A percentile compares a stretch with the other conserved stretches of the same genome.
These are phyloP conservation scores for Mamestra brassicae DNA, from an alignment of 2,888 invertebrate genomes.

Conservation along the genomic window DNA sequence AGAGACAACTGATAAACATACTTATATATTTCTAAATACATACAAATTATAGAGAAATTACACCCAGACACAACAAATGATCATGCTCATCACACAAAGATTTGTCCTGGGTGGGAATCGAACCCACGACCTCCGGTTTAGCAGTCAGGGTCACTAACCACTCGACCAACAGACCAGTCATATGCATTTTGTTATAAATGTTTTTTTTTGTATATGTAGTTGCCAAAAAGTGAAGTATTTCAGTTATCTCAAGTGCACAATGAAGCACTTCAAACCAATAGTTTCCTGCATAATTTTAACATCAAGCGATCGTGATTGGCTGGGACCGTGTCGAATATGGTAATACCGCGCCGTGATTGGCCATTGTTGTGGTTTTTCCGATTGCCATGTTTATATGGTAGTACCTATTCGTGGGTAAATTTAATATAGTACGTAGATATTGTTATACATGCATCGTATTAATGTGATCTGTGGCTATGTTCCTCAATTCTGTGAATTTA, in stretches of 20 bases:
- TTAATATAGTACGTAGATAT: background rate
- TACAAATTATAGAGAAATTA: no score
- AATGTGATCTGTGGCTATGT: background rate
- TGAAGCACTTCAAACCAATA: background rate
- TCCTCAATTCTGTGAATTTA: no score
- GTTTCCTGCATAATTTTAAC: background rate
- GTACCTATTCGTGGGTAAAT: background rate
- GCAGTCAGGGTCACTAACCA: no score
- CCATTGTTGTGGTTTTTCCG: slow-evolving; percentile 21
- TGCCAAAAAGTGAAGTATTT: background rate
- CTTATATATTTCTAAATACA: no score
- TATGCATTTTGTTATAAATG: no score
- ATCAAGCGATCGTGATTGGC: slow-evolving; percentile 16
- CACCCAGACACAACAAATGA: no score
- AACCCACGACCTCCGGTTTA: no score
- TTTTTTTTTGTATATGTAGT: no score
- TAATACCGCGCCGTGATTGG: slow-evolving; percentile 30
- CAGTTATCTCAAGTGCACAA: background rate
- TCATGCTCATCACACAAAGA: no score
- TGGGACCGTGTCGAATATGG: slow-evolving; percentile 27
- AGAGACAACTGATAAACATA: no score
- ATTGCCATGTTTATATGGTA: background rate
- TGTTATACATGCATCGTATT: background rate
- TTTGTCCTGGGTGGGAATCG: no score
- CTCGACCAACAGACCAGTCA: no score